These are phyloP conservation scores for Cynopterus sphinx DNA, from an alignment of 2,797 vertebrate species.

Conservation along the genomic window DNA sequence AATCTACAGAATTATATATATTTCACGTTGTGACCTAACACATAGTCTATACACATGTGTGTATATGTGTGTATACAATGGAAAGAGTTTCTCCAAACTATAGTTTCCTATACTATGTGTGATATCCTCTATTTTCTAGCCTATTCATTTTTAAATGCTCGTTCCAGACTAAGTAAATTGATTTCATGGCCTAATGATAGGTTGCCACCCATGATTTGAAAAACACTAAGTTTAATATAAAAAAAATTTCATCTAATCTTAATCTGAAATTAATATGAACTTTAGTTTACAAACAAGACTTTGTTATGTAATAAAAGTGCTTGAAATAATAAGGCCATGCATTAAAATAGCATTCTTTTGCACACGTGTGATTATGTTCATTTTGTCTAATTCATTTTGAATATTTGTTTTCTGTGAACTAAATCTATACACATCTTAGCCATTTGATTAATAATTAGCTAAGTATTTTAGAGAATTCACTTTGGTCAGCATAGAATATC, in stretches of 20 bases:
- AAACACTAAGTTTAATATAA: neutral
- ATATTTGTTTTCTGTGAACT: neutral
- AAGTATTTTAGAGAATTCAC: neutral
- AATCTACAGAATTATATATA: neutral
- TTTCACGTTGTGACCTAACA: neutral
- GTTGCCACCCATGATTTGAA: neutral
- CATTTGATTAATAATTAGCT: neutral
- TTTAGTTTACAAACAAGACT: neutral
- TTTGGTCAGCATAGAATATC: neutral
- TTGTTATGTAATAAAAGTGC: neutral
- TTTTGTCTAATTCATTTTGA: neutral
- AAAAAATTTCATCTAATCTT: neutral
- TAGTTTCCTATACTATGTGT: neutral
- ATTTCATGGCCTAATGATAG: constrained; percentile 15
- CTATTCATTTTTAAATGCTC: neutral
- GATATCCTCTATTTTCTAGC: neutral
- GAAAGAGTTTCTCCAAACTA: neutral
- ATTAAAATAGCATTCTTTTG: constrained; percentile 27
- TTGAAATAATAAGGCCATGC: neutral
- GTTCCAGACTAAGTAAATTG: neutral
- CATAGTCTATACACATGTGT: neutral
- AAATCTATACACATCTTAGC: neutral
- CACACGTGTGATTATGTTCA: neutral
- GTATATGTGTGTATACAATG: neutral
- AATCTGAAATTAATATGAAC: neutral